These are phyloP conservation scores for Lanistes nyassanus DNA, from an alignment of 1,140 invertebrate genomes.

Conservation along the genomic window DNA sequence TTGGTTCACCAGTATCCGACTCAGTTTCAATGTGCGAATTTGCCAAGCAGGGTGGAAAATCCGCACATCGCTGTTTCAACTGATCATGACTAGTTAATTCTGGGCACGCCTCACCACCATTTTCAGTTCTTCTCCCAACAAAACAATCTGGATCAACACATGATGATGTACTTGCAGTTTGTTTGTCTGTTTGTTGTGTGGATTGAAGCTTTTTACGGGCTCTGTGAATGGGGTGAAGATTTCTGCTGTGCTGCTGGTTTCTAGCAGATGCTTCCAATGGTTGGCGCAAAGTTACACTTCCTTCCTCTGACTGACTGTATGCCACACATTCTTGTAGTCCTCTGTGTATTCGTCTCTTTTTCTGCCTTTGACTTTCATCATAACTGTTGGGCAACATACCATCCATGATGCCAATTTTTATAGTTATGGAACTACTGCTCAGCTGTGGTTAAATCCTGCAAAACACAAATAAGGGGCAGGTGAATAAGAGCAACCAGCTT, in stretches of 20 bases:
- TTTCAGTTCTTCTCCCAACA: no score
- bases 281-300: background rate
- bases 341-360: conserved; percentile 1
- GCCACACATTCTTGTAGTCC: background rate
- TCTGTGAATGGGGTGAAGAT: background rate
- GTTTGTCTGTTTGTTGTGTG: no score
- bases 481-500: no score
- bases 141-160: no score
- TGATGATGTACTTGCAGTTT: no score
- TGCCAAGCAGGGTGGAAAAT: background rate
- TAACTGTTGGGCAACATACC: background rate
- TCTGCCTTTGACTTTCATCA: background rate
- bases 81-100: background rate
- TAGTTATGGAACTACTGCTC: no score
- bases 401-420: no score
- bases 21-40: background rate
- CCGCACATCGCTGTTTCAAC: background rate
- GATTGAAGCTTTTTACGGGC: background rate
- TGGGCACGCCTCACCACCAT: no score
- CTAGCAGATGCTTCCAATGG: conserved; percentile 5
- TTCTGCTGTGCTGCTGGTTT: background rate
- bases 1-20: background rate
- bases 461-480: no score
- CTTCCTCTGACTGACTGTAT: conserved; percentile 13
- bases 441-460: no score